Percentiles rank a stretch among this genome's conserved stretches.
These are phyloP conservation scores for Danio albolineatus DNA, from an alignment of 2,797 vertebrate species.

Conservation along the genomic window DNA sequence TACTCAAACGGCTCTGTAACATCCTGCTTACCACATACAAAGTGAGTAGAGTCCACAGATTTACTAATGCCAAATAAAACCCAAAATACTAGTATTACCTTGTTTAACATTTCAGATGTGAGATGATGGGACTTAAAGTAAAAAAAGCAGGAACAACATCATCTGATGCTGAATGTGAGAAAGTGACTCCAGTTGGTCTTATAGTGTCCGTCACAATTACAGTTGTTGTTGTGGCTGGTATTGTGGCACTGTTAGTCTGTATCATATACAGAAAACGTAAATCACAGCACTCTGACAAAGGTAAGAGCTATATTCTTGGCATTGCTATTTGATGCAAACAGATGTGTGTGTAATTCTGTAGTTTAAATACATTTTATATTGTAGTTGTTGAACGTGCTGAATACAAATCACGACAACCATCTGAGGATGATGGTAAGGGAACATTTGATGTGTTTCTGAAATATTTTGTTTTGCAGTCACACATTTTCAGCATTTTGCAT, in stretches of 20 bases:
- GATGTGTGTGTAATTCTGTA: background rate
- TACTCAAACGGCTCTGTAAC: conserved; percentile 60
- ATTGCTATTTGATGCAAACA: too few relatives aligned
- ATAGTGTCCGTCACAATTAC: background rate
- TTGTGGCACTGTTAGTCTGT: too few relatives aligned
- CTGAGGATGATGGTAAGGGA: background rate
- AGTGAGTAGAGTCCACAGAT: conserved; percentile 51
- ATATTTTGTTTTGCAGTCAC: too few relatives aligned
- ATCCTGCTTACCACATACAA: conserved; percentile 61
- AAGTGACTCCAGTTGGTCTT: background rate
- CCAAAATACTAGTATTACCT: background rate
- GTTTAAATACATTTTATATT: background rate
- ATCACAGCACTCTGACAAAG: background rate
- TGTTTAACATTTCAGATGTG: conserved; percentile 61
- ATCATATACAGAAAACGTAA: background rate
- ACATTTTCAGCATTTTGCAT: too few relatives aligned
- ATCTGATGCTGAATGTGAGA: conserved; percentile 59
- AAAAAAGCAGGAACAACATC: conserved; percentile 54
- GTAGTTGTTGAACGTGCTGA: rapidly evolving
- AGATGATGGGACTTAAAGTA: conserved; percentile 26
- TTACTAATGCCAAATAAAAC: background rate
- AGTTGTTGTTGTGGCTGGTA: background rate
- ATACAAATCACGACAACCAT: background rate
- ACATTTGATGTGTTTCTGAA: background rate
- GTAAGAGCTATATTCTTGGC: background rate